Evolutionary conservation across 2,113 vertebrate species (phyloP), one percentile per base, ranked within the genome.

Genomic region (Zosterops lateralis): DNA sequence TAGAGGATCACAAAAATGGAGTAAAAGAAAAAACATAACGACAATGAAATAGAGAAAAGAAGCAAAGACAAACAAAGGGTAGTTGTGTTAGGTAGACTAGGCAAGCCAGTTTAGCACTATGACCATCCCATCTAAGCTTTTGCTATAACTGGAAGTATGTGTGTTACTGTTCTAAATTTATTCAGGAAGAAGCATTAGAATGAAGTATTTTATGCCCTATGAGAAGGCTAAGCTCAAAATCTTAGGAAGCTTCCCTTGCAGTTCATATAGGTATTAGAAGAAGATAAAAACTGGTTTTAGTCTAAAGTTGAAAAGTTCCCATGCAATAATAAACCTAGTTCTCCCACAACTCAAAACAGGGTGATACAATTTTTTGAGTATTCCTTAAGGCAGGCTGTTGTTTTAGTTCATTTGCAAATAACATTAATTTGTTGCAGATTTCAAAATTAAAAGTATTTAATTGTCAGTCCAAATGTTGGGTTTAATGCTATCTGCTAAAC

Each of bases 111-210:
- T 58, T 20, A 72, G 19, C 11, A 4, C 8, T 56, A 3, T 31
- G n/a, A 36, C 4, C 0, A 1, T 45, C 6, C 12, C 0, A 1
- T 45, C 7, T 9, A 66, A 38, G 19, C 4, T 17, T 87, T 60
- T 82, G 34, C 14, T 84, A 18, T 51, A n/a, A 34, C 5, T 62
- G 20, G 17, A 67, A 61, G 0, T 40, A 51, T 17, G 3, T 45
- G 45, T 72, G 19, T 40, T 61, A 56, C 13, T 57, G 15, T 34
- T 79, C 51, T 56, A 76, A 38, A 3, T 58, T 54, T 19, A 40
- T 14, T 17, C 12, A 90, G 70, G 44, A 60, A 4, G 24, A 66
- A 72, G 9, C 78, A 58, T 17, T 65, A 28, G 32, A 92, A 67
- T 8, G 60, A 90, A 51, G 3, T 67, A 16, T 15, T 74, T 57